phyloP scores from a whole-genome alignment of 37 sponge, comb jelly and placozoan genomes.

The Axinella damicornis region DNA sequence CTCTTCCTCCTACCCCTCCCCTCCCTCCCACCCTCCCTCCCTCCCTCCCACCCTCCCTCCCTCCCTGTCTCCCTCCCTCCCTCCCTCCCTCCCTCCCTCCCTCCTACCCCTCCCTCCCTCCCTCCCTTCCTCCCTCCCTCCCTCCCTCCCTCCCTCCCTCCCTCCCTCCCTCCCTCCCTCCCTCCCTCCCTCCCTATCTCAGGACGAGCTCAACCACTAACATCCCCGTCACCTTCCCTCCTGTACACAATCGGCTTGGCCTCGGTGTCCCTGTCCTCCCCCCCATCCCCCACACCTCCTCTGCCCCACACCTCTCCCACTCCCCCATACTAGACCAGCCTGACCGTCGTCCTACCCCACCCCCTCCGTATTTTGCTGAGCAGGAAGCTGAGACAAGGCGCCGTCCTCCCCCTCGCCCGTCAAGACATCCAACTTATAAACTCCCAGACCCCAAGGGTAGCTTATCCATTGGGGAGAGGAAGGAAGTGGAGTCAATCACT shows the following conservation, averaged over 20 bases:
- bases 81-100: no score
- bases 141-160: no score
- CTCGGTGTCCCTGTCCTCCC: slow-evolving; percentile 68
- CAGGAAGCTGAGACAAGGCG: neutral
- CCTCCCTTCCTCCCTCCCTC: no score
- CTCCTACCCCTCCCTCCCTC: no score
- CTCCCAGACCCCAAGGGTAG: slow-evolving; percentile 52
- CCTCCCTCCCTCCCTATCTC: no score
- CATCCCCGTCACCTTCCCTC: no score
- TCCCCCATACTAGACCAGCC: neutral
- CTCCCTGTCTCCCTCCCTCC: no score
- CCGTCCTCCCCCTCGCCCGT: neutral
- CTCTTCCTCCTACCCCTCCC: no score
- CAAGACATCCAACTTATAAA: slow-evolving; percentile 16
- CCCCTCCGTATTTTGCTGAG: slow-evolving; percentile 14
- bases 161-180: no score
- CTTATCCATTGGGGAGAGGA: slow-evolving; percentile 36
- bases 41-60: no score
- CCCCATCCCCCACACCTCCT: slow-evolving; percentile 5
- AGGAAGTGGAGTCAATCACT: slow-evolving; percentile 29
- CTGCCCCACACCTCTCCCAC: neutral
- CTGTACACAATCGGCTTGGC: slow-evolving; percentile 1
- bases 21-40: neutral
- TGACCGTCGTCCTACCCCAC: slow-evolving; percentile 22
- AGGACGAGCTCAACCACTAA: no score